Conservation (phyloP, 37 sponge, comb jelly and placozoan genomes). For the Ianthella basta region DNA sequence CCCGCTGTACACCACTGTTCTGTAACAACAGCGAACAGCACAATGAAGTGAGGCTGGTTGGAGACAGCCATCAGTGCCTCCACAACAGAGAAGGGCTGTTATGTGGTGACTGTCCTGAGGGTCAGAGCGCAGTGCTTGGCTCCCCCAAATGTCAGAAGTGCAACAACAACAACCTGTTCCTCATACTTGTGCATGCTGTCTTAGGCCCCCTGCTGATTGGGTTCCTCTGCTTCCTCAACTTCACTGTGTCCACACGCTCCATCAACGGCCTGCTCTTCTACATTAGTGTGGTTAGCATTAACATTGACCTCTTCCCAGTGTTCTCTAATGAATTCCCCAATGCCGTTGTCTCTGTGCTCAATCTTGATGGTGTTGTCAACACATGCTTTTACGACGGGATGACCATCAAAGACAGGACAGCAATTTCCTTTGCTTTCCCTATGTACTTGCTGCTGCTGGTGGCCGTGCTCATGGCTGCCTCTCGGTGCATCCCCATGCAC, state of each 20-base stretch:
- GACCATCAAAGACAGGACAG: conserved; percentile 24
- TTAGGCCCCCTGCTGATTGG: conserved; percentile 32
- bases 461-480: not conserved
- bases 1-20: not conserved
- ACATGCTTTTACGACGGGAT: conserved; percentile 50
- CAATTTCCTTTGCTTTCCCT: conserved; percentile 46
- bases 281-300: conserved; percentile 41
- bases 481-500: not conserved
- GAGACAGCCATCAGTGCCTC: conserved; percentile 19
- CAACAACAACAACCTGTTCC: not conserved
- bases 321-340: not conserved
- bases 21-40: not conserved
- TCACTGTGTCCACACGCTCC: conserved; percentile 35
- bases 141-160: conserved; percentile 32
- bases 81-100: conserved; percentile 38
- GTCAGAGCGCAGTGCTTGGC: conserved; percentile 42
- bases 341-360: conserved; percentile 33
- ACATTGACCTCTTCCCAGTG: conserved; percentile 8
- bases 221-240: conserved; percentile 20
- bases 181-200: conserved; percentile 20
- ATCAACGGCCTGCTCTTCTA: conserved; percentile 57
- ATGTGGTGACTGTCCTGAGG: conserved; percentile 40
- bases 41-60: not conserved
- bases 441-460: conserved; percentile 35
- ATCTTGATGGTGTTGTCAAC: conserved; percentile 35